Conservation (phyloP, 2,888 invertebrate species). For the Drosophila falleni region DNA sequence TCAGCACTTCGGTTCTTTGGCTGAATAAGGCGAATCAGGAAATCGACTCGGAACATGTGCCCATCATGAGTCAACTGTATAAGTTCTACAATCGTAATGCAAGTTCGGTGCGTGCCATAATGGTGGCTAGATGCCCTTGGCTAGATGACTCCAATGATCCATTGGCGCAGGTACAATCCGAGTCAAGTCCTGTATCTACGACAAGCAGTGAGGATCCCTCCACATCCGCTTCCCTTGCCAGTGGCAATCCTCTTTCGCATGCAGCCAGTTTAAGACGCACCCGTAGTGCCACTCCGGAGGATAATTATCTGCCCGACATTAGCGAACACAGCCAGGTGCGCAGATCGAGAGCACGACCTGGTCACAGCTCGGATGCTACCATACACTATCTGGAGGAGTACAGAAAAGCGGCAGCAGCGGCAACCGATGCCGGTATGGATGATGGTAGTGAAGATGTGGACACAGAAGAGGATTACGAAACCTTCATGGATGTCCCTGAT, state of each 20-base stretch:
- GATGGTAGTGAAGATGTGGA: slow-evolving; percentile 50
- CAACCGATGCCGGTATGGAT: slow-evolving; percentile 50
- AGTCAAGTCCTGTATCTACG: neutral
- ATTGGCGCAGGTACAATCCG: slow-evolving; percentile 31
- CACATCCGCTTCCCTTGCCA: slow-evolving; percentile 43
- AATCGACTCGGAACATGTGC: slow-evolving; percentile 91
- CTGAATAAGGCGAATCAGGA: slow-evolving; percentile 94
- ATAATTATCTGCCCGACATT: slow-evolving; percentile 66
- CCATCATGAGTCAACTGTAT: slow-evolving; percentile 90
- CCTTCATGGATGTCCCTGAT: slow-evolving; percentile 84
- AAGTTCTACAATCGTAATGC: slow-evolving; percentile 93
- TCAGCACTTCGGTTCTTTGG: slow-evolving; percentile 91
- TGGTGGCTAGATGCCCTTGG: slow-evolving; percentile 90
- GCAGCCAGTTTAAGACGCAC: slow-evolving; percentile 72
- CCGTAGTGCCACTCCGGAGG: slow-evolving; percentile 62
- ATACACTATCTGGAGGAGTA: slow-evolving; percentile 89
- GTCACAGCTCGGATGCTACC: slow-evolving; percentile 68
- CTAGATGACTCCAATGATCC: slow-evolving; percentile 83
- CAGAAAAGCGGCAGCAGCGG: slow-evolving; percentile 79
- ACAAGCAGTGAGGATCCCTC: slow-evolving; percentile 32
- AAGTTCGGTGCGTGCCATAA: slow-evolving; percentile 91
- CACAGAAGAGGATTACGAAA: slow-evolving; percentile 52
- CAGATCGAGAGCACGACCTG: slow-evolving; percentile 42
- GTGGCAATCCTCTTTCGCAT: slow-evolving; percentile 83
- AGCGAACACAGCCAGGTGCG: slow-evolving; percentile 58